phyloP scores from a whole-genome alignment of 2,113 vertebrate genomes.

The Formicarius rufipectus region DNA sequence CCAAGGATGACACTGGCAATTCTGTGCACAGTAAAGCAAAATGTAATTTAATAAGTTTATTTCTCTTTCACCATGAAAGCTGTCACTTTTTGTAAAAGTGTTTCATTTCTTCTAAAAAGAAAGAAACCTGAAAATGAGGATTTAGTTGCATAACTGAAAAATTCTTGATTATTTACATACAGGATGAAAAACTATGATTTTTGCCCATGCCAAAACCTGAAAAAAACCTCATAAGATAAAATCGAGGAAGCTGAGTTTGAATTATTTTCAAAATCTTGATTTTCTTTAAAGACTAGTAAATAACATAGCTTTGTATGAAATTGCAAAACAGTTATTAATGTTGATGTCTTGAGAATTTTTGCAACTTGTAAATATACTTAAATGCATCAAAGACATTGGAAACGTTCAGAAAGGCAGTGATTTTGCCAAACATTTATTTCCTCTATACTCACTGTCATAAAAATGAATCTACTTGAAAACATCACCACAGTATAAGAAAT shows the following conservation, averaged over 20 bases:
- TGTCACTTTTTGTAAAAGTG: neutral
- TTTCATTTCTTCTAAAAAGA: neutral
- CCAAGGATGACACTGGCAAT: neutral
- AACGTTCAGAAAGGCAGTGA: neutral
- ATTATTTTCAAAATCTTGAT: neutral
- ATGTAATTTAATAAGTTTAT: neutral
- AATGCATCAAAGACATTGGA: neutral
- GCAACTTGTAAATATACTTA: neutral
- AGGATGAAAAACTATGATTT: neutral
- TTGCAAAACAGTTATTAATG: neutral
- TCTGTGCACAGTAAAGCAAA: neutral
- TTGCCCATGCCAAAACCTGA: neutral
- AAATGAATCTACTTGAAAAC: neutral
- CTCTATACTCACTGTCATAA: neutral
- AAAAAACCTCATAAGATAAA: neutral
- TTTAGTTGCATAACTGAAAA: neutral
- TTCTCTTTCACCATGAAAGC: neutral
- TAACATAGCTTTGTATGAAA: neutral
- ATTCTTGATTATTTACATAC: neutral
- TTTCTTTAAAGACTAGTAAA: constrained; percentile 8
- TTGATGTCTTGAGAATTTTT: neutral
- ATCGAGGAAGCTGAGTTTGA: neutral
- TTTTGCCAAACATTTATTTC: neutral
- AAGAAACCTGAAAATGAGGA: neutral
- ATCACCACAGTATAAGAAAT: neutral